These are phyloP conservation scores for Drosophila diplacantha DNA, from an alignment of 2,888 invertebrate genomes.

Conservation along the genomic window DNA sequence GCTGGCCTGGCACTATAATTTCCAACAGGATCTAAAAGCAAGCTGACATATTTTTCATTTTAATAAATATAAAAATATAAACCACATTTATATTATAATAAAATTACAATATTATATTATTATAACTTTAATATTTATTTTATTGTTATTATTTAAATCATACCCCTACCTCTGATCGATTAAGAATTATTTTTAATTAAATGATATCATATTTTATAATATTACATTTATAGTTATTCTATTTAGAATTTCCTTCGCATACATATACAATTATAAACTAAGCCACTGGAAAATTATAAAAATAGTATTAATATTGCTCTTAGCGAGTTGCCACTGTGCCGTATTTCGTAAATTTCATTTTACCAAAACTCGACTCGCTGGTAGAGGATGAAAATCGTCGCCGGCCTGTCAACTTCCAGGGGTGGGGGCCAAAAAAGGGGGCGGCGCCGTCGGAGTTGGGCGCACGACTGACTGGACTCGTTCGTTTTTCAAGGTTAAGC, in stretches of 20 bases:
- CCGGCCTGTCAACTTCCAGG: constrained; percentile 51
- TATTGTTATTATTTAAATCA: no score
- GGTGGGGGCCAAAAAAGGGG: constrained; percentile 1
- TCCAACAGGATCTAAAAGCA: neutral
- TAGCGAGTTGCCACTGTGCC: constrained; percentile 7
- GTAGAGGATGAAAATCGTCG: constrained; percentile 66
- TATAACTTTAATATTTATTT: no score
- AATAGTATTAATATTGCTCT: neutral
- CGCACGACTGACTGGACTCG: constrained; percentile 68
- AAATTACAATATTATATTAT: no score
- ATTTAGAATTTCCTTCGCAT: no score
- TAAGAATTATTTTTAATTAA: no score
- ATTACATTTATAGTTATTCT: no score
- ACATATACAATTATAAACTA: no score
- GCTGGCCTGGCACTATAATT: neutral
- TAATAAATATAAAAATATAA: no score
- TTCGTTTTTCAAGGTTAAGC: constrained; percentile 77
- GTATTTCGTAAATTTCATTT: constrained; percentile 71
- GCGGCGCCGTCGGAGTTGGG: constrained; percentile 27
- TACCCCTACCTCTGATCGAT: no score
- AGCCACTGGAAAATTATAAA: neutral
- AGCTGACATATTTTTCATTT: no score
- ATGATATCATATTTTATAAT: no score
- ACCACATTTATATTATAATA: no score
- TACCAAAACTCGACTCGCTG: constrained; percentile 40